A percentile compares a stretch with the other conserved stretches of the same genome.
Conservation (phyloP, 2,888 invertebrate genomes). For the Cotesia congregata region DNA sequence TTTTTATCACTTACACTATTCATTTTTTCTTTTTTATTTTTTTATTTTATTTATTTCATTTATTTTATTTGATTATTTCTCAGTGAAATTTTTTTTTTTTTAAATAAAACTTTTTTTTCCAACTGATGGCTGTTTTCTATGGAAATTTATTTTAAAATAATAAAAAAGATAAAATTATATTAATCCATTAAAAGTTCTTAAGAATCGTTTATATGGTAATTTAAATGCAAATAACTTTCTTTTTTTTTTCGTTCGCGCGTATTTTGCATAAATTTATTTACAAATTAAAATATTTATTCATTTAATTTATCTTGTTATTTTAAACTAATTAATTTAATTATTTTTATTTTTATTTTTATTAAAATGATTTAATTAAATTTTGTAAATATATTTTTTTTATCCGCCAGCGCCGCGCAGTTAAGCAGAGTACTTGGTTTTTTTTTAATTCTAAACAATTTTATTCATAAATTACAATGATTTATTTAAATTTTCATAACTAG, state of each 20-base stretch:
- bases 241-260: not conserved
- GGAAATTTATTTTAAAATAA: not conserved
- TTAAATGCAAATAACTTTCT: slow-evolving; percentile 57
- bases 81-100: not conserved
- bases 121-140: not conserved
- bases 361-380: slow-evolving; percentile 14
- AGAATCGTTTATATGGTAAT: not conserved
- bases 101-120: not conserved
- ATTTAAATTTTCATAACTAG: no score
- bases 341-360: not conserved
- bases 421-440: slow-evolving; percentile 59
- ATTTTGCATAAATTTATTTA: not conserved
- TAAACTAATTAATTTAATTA: not conserved
- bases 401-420: slow-evolving; percentile 61
- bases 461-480: no score
- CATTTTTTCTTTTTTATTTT: slow-evolving; percentile 21
- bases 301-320: slow-evolving; percentile 29
- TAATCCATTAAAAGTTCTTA: not conserved
- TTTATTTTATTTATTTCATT: slow-evolving; percentile 37
- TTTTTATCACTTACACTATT: slow-evolving; percentile 20
- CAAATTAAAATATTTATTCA: slow-evolving; percentile 25
- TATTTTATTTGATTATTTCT: not conserved
- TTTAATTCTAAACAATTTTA: not conserved
- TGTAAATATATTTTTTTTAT: slow-evolving; percentile 47
- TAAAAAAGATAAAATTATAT: not conserved